Evolutionary conservation across 2,888 invertebrate genomes (phyloP), one percentile per base, ranked within the genome.

Genomic region (Sesia apiformis): DNA sequence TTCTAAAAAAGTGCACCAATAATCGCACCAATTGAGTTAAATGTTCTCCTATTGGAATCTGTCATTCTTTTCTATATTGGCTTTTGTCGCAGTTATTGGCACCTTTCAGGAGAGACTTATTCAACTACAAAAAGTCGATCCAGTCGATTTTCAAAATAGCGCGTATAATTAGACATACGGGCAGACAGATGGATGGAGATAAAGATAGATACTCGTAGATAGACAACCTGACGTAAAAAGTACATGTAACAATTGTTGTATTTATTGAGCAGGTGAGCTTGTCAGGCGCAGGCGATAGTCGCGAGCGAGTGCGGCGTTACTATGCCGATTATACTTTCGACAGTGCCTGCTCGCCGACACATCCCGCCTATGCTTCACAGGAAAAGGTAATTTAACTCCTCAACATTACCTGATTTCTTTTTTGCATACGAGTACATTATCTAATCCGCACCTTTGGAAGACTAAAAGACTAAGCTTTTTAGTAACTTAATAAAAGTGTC

Each of bases 271-370:
- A 93, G 91, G 93, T 93, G 41, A 91, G 91, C 56, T 81, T 90
- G 57, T 91, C 92, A 70, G 92, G 93, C 70, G 92, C 93, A 0
- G 93, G 93, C 4, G 93, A 93, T 72, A 93, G 93, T 67, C 87
- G 93, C 4, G 91, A 92, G 69, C 90, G 93, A 49, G 88, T 91
- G 38, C 87, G 92, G 40, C 84, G 90, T 60, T 93, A 93, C 72
- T 84, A 87, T 60, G 93, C 93, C 57, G 93, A 93, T 72, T 92
- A 91, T 66, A 92, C 93, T 39, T 93, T 93, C 66, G 90, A 91
- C 64, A 91, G 92, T 59, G 81, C 90, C 40, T 84, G 91, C 59
- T 70, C 86, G 46, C 70, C 78, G 1, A 81, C 81, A 53, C 78
- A 87, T 40, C 83, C 90, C 54, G 81, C 84, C 62, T 86, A 90